These are phyloP conservation scores for Chrysolophus pictus DNA, from an alignment of 2,797 vertebrate species.

Conservation along the genomic window DNA sequence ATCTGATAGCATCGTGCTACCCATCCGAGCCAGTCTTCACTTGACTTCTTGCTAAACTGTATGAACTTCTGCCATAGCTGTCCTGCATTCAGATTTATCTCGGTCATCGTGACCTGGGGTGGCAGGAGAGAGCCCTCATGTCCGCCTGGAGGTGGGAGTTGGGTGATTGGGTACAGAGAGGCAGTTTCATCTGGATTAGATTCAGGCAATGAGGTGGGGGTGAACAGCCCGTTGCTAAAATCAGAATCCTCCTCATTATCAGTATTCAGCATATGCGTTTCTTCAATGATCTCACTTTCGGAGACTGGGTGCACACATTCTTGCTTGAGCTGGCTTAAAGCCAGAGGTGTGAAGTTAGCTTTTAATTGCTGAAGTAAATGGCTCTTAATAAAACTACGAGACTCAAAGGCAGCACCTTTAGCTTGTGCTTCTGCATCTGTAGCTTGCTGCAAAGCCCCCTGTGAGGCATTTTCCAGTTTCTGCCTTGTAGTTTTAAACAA, in stretches of 20 bases:
- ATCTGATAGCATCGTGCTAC: background rate
- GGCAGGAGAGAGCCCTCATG: fast-evolving
- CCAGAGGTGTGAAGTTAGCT: background rate
- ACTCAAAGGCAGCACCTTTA: background rate
- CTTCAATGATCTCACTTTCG: background rate
- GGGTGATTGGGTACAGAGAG: background rate
- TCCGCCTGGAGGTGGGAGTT: background rate
- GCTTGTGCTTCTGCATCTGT: background rate
- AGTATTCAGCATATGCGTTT: background rate
- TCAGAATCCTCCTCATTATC: background rate
- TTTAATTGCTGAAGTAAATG: background rate
- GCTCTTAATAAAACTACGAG: background rate
- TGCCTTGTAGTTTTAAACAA: background rate
- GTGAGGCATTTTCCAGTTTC: background rate
- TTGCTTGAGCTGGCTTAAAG: background rate
- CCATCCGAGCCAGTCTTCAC: background rate
- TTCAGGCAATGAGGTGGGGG: fast-evolving
- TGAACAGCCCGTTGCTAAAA: background rate
- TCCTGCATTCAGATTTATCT: background rate
- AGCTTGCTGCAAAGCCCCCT: background rate
- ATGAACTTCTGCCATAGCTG: background rate
- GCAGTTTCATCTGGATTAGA: fast-evolving
- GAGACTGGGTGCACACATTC: background rate
- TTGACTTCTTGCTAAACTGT: background rate
- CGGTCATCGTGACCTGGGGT: fast-evolving